Percentiles rank a stretch among this genome's conserved stretches.
phyloP scores from a whole-genome alignment of 2,797 vertebrate genomes.

The Myotis planiceps region DNA sequence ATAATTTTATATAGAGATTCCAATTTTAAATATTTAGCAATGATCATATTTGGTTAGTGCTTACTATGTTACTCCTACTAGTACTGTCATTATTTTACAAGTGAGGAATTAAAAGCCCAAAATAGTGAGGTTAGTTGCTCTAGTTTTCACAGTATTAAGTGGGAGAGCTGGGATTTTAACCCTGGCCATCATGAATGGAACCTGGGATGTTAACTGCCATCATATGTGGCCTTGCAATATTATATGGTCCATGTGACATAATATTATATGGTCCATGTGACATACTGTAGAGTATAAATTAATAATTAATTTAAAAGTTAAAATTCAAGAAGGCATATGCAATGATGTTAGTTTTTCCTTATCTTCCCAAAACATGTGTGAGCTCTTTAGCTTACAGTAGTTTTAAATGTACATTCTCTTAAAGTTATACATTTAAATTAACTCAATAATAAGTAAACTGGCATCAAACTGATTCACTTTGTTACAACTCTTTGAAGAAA shows the following conservation, averaged over 20 bases:
- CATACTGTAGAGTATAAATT: not conserved
- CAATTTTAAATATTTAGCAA: not conserved
- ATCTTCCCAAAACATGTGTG: not conserved
- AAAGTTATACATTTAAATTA: slow-evolving; percentile 15
- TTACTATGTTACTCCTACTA: not conserved
- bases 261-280: not conserved
- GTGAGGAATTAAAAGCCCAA: not conserved
- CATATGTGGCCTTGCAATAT: not conserved
- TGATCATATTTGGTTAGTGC: not conserved
- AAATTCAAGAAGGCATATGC: not conserved
- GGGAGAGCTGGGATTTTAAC: not conserved
- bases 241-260: not conserved
- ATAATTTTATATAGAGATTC: slow-evolving; percentile 21
- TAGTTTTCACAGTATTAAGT: not conserved
- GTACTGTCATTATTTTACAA: not conserved
- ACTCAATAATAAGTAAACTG: not conserved
- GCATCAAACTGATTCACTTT: not conserved
- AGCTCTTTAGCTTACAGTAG: slow-evolving; percentile 5
- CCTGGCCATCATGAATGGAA: not conserved
- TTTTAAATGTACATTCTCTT: slow-evolving; percentile 13
- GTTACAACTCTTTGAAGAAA: not conserved
- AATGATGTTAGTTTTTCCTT: not conserved
- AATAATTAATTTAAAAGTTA: not conserved
- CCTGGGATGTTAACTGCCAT: not conserved
- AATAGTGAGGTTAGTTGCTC: not conserved